Conservation (phyloP, 2,113 vertebrate species). For the Bos taurus region ARS-UCD2.0 NC_037346.1:59652001-59652500, state of each 20-base stretch:
- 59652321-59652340: not conserved
- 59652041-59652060: not conserved
- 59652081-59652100: not conserved
- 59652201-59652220: not conserved
- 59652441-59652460: not conserved
- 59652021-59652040: not conserved
- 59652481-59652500: not conserved
- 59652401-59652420: not conserved
- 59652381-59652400: not conserved
- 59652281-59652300: not conserved
- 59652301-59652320: not conserved
- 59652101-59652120: not conserved
- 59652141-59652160: not conserved
- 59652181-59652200: not conserved
- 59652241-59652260: not conserved
- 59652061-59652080: not conserved
- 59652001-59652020: not conserved
- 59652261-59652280: not conserved
- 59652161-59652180: not conserved
- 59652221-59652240: not conserved
- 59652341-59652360: not conserved
- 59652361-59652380: not conserved
- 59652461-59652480: accelerated
- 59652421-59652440: not conserved
- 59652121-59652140: not conserved